Evolutionary conservation across 2,113 vertebrate genomes (phyloP).

Genomic region (Cyphomyrus discorhynchus): DNA sequence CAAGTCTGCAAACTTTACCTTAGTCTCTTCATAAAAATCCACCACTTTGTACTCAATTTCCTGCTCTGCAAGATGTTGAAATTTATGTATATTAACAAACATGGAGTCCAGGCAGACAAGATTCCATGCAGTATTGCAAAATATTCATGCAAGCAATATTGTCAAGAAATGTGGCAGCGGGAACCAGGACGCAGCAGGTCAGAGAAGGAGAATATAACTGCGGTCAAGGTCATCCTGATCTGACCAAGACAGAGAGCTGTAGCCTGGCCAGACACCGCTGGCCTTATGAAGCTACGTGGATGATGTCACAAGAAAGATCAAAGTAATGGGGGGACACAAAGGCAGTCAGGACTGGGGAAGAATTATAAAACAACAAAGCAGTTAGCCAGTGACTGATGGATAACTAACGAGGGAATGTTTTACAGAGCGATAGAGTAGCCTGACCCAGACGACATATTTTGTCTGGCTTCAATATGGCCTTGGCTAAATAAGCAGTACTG

Average conservation of each 20-base stretch:
- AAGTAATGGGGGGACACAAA: background rate
- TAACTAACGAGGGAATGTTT: background rate
- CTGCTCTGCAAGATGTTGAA: conserved; percentile 38
- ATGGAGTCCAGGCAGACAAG: background rate
- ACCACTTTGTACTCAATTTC: conserved; percentile 62
- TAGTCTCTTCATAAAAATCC: conserved; percentile 87
- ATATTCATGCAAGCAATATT: background rate
- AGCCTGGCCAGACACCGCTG: background rate
- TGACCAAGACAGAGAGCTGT: background rate
- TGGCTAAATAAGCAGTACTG: background rate
- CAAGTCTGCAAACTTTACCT: conserved; percentile 86
- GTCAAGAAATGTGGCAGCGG: background rate
- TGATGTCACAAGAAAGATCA: background rate
- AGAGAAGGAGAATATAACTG: background rate
- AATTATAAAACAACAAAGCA: background rate
- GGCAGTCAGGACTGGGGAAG: background rate
- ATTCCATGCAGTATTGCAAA: background rate
- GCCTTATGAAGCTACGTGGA: background rate
- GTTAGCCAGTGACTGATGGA: background rate
- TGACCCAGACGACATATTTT: background rate
- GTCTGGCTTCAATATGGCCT: background rate
- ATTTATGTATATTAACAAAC: background rate
- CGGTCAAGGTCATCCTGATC: background rate
- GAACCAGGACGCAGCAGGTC: background rate
- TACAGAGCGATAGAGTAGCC: background rate